Percentiles rank a stretch among this genome's conserved stretches.
Conservation (phyloP, 2,113 vertebrate species). For the Brachyhypopomus gauderio region DNA sequence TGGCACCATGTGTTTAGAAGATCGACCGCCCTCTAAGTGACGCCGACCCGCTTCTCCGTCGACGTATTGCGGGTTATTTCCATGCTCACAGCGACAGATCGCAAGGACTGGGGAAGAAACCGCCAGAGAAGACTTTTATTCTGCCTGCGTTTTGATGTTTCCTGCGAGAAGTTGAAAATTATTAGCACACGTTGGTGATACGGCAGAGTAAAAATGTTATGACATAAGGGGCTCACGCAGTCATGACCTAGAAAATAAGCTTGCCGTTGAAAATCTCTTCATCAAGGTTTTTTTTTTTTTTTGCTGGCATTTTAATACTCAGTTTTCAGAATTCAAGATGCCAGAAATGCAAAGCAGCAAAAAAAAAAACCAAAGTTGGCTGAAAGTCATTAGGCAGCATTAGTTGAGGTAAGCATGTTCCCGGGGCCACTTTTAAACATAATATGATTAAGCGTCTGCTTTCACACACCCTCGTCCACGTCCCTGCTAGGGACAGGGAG, state of each 20-base stretch:
- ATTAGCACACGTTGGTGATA: background rate
- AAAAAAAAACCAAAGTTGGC: slow-evolving; percentile 51
- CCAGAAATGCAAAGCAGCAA: slow-evolving; percentile 43
- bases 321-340: slow-evolving; percentile 6
- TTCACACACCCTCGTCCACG: slow-evolving; percentile 35
- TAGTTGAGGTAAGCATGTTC: slow-evolving; percentile 41
- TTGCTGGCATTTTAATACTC: slow-evolving; percentile 32
- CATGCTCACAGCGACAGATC: no score
- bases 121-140: no score
- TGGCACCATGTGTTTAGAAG: background rate
- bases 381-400: slow-evolving; percentile 48
- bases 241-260: background rate
- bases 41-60: background rate
- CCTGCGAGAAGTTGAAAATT: background rate
- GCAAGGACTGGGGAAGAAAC: no score
- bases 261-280: slow-evolving; percentile 7
- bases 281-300: background rate
- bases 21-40: background rate
- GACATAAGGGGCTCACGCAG: background rate
- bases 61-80: background rate
- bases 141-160: no score
- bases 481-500: slow-evolving; percentile 26
- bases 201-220: background rate
- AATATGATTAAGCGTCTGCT: slow-evolving; percentile 51
- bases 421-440: slow-evolving; percentile 42